Base-by-base conservation (phyloP, 2,888 invertebrate species). In the Hemaris fuciformis region DNA sequence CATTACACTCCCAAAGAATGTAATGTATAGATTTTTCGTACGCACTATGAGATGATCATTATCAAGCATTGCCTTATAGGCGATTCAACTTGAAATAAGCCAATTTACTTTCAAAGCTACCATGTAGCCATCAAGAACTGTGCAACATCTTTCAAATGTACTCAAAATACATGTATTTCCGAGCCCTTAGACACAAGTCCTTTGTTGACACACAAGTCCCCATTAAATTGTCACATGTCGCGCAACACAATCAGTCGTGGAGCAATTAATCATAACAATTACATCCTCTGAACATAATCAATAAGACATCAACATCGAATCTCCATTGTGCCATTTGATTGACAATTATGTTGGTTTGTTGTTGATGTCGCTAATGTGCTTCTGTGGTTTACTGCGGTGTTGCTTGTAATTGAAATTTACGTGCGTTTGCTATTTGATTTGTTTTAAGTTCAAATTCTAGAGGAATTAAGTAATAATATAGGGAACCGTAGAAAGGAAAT, bases 261-360 rank as follows among this genome's bases (percentile, higher is more conserved):
- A 2, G 58, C 41, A 53, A 53, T 60, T 60, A 60, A 60, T 60
- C 60, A 60, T 48, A 43, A 15, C 23, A 58, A 27, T 43, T 27
- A 48, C 60, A 60, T 41, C 41, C 60, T n/a, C n/a, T 53, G 46
- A 41, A 27, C 53, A 60, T 25, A 56, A 60, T 60, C 60, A 60
- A 60, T 60, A 53, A 27, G 23, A 10, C 59, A 59, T 59, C 42
- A 59, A 59, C 58, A 59, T 43, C 23, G 43, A 43, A 59, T 13
- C 25, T 59, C 41, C 58, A 59, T 43, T 59, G 66, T 66, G 66
- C 18, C 62, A 48, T 59, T 61, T 62, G 67, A 53, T 60, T 57
- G 57, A 61, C 58, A 60, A 62, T 62, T 62, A 60, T 61, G 57
- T 64, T 43, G 22, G 25, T 15, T 64, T 45, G 22, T 10, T 15